phyloP scores from a whole-genome alignment of 2,113 vertebrate genomes.

The Sisor rabdophorus region DNA sequence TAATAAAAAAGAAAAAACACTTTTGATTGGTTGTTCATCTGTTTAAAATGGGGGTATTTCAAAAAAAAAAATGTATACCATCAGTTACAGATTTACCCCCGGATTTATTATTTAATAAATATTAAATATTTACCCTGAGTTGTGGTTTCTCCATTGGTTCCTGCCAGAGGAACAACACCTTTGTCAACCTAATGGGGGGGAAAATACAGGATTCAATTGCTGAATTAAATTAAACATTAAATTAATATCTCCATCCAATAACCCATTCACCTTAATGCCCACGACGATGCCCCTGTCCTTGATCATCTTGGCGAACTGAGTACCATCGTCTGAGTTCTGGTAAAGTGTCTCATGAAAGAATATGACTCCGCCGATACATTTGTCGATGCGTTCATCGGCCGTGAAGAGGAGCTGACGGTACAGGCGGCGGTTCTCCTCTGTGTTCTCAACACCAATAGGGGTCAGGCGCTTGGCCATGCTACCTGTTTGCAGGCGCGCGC shows the following conservation, averaged over 20 bases:
- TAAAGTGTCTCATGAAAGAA: conserved; percentile 99
- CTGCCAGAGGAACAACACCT: conserved; percentile 91
- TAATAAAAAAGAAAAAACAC: too few relatives aligned
- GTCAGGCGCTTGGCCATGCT: conserved; percentile 95
- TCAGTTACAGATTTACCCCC: too few relatives aligned
- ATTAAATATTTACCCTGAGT: conserved; percentile 81
- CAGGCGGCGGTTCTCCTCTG: conserved; percentile 89
- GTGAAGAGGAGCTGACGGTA: conserved; percentile 96
- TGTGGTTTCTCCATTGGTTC: conserved; percentile 93
- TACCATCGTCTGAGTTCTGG: conserved; percentile 86
- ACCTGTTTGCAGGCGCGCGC: conserved; percentile 67
- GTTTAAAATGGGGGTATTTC: too few relatives aligned
- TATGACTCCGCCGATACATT: conserved; percentile 91
- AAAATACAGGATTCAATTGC: background rate
- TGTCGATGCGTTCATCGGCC: conserved; percentile 84
- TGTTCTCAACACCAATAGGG: conserved; percentile 95
- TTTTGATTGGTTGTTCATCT: background rate
- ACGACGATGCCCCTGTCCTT: conserved; percentile 89
- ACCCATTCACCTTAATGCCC: conserved; percentile 82
- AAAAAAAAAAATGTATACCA: too few relatives aligned
- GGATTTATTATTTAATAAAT: too few relatives aligned
- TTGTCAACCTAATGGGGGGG: conserved; percentile 83
- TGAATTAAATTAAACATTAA: background rate
- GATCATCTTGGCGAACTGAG: conserved; percentile 80
- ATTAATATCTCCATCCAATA: too few relatives aligned